Base-by-base conservation (phyloP, 1,140 invertebrate species). In the Notospermus geniculatus region DNA sequence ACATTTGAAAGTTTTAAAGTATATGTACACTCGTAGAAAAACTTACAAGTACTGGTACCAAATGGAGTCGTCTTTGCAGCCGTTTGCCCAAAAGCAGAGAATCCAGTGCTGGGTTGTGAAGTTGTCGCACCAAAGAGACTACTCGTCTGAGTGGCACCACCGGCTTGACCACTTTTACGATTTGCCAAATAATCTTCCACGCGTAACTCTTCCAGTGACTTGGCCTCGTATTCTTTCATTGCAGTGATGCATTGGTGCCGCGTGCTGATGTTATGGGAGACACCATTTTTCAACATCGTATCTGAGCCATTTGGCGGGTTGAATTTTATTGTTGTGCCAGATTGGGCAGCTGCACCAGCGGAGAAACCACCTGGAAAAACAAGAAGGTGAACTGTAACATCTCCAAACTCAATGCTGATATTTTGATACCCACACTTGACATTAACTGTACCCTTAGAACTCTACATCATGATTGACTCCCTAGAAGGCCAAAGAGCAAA, bases 191-290 rank as follows among this genome's bases (percentile, higher is more conserved):
- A 98, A 83, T 99, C 96, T 81, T 98, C 95, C 27, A 91, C 81
- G 53, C 95, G 84, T 1, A 99, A 79, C 80, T 98, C 95, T 81
- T 97, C 95, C 27, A 98, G 79, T 0, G 92, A 95, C 83, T 98
- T 98, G 25, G 75, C 83, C 75, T 98, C 94, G 82, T 98, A 98
- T 74, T 98, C 94, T 83, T 97, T 96, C 95, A 97, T 98, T 63
- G 90, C 92, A 2, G 92, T 95, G 43, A 98, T 98, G 75, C 93
- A 97, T 76, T 96, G 91, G 79, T 97, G 93, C 69, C 91, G 87
- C 1, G 93, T 97, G 60, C 86, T 90, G 64, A 98, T 93, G 60
- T 84, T 93, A 67, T 87, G 87, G 1, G 88, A 87, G 13, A 86
- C 85, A 1, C 91, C 91, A 79, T 89, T 89, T 80, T 97, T 97